phyloP scores from a whole-genome alignment of 2,888 invertebrate species.

The Salticus scenicus region DNA sequence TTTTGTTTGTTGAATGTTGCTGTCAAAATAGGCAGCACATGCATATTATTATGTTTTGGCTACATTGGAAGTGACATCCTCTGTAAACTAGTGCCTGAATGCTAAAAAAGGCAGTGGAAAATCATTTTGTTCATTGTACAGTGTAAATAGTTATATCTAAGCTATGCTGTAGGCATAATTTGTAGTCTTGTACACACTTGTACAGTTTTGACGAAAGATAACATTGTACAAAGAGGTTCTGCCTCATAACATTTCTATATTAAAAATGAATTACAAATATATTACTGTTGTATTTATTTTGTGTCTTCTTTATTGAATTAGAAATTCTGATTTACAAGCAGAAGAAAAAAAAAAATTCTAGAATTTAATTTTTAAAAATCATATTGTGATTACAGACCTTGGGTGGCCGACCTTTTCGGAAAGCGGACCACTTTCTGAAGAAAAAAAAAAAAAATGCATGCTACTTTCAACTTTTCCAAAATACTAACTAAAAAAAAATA shows the following conservation, averaged over 20 bases:
- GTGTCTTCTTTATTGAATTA: background rate
- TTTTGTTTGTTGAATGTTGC: background rate
- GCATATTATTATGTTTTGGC: background rate
- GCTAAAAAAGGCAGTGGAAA: conserved; percentile 40
- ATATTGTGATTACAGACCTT: no score
- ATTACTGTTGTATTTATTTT: conserved; percentile 23
- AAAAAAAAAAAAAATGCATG: no score
- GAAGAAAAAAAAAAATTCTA: no score
- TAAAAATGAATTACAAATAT: conserved; percentile 48
- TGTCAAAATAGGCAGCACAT: background rate
- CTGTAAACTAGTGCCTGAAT: conserved; percentile 45
- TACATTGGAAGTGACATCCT: background rate
- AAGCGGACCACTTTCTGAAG: no score
- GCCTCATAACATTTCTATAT: conserved; percentile 66
- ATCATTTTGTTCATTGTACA: conserved; percentile 40
- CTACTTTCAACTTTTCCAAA: no score
- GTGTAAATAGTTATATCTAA: conserved; percentile 62
- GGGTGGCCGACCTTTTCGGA: no score
- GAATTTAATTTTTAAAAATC: no score
- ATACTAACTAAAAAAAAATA: no score
- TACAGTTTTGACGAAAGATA: conserved; percentile 67
- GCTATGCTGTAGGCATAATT: conserved; percentile 64
- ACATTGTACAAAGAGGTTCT: conserved; percentile 65
- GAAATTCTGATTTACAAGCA: no score
- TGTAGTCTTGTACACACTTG: conserved; percentile 54